A percentile compares a stretch with the other conserved stretches of the same genome.
These are phyloP conservation scores for Papilio polytes DNA, from an alignment of 1,140 invertebrate species.

Conservation along the genomic window DNA sequence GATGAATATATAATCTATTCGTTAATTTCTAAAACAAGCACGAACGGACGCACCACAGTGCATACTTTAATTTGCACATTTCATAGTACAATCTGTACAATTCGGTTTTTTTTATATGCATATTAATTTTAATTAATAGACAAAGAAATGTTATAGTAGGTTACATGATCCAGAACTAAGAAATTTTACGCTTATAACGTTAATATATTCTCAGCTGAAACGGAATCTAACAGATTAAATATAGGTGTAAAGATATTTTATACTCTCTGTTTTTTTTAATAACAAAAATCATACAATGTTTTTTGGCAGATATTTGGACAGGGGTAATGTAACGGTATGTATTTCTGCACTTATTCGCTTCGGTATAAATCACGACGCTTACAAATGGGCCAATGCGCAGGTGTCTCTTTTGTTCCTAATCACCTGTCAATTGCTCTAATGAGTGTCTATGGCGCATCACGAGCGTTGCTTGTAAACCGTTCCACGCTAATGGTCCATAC, in stretches of 20 bases:
- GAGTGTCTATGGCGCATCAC: constrained; percentile 51
- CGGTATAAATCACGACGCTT: constrained; percentile 47
- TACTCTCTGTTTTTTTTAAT: no score
- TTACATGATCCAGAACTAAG: no score
- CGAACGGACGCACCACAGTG: not conserved
- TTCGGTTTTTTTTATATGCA: no score
- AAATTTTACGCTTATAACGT: no score
- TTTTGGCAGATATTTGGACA: not conserved
- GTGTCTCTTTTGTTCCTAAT: constrained; percentile 58
- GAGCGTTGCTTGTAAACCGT: constrained; percentile 31
- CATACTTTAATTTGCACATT: not conserved
- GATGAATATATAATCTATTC: constrained; percentile 6
- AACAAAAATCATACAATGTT: no score
- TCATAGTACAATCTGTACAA: not conserved
- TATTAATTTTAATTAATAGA: no score
- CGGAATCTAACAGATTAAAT: no score
- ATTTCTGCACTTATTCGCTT: not conserved
- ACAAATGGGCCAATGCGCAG: constrained; percentile 47
- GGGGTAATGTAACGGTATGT: not conserved
- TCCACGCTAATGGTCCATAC: constrained; percentile 45
- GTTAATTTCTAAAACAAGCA: constrained; percentile 12
- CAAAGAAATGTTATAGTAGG: no score
- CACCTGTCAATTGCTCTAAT: constrained; percentile 58
- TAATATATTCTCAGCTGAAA: no score
- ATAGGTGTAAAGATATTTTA: no score